These are phyloP conservation scores for Lontra canadensis DNA, from an alignment of 2,113 vertebrate species.

Conservation along the genomic window DNA sequence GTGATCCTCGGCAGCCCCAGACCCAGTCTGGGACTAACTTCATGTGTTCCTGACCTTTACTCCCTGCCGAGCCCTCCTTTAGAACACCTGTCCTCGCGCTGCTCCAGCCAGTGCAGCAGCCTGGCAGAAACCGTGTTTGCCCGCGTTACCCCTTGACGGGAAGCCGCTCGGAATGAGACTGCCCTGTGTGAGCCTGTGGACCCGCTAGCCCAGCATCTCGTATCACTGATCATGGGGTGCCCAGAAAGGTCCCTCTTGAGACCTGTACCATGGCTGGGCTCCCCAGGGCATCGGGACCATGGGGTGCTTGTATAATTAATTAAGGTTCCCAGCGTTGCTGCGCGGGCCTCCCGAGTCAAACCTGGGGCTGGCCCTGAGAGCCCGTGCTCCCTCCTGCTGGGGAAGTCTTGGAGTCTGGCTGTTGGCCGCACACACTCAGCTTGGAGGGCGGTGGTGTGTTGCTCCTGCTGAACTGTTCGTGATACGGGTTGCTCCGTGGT, in stretches of 20 bases:
- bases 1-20: not conserved
- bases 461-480: not conserved
- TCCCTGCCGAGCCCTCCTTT: not conserved
- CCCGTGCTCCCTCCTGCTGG: not conserved
- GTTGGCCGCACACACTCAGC: fast-evolving
- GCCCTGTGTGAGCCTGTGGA: not conserved
- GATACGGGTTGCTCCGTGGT: not conserved
- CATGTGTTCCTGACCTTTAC: not conserved
- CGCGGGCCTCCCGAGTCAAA: not conserved
- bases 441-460: not conserved
- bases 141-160: no score
- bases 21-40: not conserved
- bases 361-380: no score
- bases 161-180: not conserved
- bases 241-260: not conserved
- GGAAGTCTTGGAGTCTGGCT: no score
- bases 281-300: not conserved
- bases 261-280: no score
- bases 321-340: not conserved
- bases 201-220: not conserved
- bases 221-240: not conserved
- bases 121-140: fast-evolving
- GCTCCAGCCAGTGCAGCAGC: no score
- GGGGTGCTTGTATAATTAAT: not conserved
- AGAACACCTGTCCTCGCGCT: not conserved